These are phyloP conservation scores for Caenorhabditis sp. DNA, from an alignment of 2,888 invertebrate species.

Conservation along the genomic window DNA sequence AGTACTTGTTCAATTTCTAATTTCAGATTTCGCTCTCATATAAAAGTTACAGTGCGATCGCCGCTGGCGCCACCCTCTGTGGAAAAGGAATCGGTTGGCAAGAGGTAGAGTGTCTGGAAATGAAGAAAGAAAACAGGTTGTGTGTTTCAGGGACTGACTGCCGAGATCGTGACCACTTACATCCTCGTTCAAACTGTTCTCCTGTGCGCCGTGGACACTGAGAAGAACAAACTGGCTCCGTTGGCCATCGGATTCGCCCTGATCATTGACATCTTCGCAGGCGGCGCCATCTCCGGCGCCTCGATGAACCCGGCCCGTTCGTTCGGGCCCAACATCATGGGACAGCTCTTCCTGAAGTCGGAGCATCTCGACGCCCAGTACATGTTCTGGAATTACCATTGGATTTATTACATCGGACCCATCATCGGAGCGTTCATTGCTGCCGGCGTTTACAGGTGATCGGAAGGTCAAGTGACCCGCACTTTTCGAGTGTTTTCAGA, in stretches of 20 bases:
- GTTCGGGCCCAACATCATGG: conserved; percentile 80
- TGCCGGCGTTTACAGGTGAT: conserved; percentile 76
- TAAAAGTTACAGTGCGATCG: conserved; percentile 39
- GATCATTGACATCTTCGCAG: conserved; percentile 79
- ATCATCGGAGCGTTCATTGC: conserved; percentile 78
- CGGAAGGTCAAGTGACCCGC: conserved; percentile 16
- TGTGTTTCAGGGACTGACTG: conserved; percentile 68
- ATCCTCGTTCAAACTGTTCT: conserved; percentile 80
- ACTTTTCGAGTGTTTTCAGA: conserved; percentile 47
- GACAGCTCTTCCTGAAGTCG: conserved; percentile 49
- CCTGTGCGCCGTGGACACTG: conserved; percentile 79
- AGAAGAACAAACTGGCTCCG: conserved; percentile 76
- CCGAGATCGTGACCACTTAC: conserved; percentile 76
- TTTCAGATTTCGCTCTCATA: conserved; percentile 50
- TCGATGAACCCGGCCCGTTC: conserved; percentile 81
- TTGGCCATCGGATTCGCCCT: conserved; percentile 80
- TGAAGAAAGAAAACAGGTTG: no score
- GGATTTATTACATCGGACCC: conserved; percentile 80
- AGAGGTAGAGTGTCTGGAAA: conserved; percentile 33
- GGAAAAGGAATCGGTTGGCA: conserved; percentile 49
- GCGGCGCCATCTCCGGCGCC: conserved; percentile 79
- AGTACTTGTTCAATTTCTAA: conserved; percentile 1
- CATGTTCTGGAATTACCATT: conserved; percentile 76
- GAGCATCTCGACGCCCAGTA: conserved; percentile 29
- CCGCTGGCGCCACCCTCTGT: conserved; percentile 57